A percentile compares a stretch with the other conserved stretches of the same genome.
phyloP scores from a whole-genome alignment of 2,888 invertebrate species.

The Archaeoteleia sp. region DNA sequence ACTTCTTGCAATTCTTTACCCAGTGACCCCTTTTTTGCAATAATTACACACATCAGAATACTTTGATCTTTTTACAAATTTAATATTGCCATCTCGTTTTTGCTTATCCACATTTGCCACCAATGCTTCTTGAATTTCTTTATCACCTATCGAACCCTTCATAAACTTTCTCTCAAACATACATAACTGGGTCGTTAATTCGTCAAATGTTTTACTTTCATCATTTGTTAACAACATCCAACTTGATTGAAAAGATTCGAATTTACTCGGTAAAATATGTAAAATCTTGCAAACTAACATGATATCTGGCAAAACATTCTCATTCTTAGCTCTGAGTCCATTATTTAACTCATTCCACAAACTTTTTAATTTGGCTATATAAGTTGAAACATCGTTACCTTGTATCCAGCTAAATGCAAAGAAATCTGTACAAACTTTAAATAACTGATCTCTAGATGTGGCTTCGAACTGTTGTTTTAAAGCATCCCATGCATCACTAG shows the following conservation, averaged over 20 bases:
- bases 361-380: constrained; percentile 58
- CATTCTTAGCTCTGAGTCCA: constrained; percentile 51
- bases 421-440: constrained; percentile 63
- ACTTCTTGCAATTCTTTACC: constrained; percentile 48
- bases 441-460: constrained; percentile 62
- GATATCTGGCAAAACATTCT: constrained; percentile 55
- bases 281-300: constrained; percentile 57
- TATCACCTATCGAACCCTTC: constrained; percentile 14
- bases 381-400: constrained; percentile 60
- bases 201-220: constrained; percentile 48
- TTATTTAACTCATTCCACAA: constrained; percentile 59
- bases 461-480: constrained; percentile 60
- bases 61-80: constrained; percentile 15
- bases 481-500: constrained; percentile 60
- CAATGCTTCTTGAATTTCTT: constrained; percentile 34
- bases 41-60: constrained; percentile 53
- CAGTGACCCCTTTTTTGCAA: constrained; percentile 54
- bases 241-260: constrained; percentile 33
- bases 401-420: constrained; percentile 60
- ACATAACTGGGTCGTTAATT: constrained; percentile 43
- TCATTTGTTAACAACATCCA: constrained; percentile 49
- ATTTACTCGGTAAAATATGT: constrained; percentile 32
- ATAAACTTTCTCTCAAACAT: constrained; percentile 50
- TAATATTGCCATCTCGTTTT: constrained; percentile 4
- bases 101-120: constrained; percentile 6